These are phyloP conservation scores for Dromius quadrimaculatus DNA, from an alignment of 2,888 invertebrate species.

Conservation along the genomic window DNA sequence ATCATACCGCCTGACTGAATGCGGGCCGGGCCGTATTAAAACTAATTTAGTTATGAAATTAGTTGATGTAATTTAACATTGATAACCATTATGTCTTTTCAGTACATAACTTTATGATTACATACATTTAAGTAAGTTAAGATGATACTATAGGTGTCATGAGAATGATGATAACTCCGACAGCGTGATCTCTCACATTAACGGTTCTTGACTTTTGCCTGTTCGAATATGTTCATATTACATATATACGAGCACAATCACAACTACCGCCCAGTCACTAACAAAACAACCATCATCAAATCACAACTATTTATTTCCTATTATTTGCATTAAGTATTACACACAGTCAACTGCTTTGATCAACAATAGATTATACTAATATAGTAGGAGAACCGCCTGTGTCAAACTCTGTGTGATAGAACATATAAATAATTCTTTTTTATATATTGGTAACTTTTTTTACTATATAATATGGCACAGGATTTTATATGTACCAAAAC, in stretches of 20 bases:
- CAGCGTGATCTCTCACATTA: slow-evolving; percentile 49
- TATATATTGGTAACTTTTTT: too few species aligned
- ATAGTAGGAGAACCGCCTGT: too few species aligned
- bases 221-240: slow-evolving; percentile 39
- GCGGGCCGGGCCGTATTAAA: slow-evolving; percentile 58
- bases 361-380: too few species aligned
- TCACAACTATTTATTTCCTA: too few species aligned
- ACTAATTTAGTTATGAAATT: slow-evolving; percentile 54
- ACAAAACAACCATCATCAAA: slow-evolving; percentile 8
- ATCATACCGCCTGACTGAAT: slow-evolving; percentile 60
- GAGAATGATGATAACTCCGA: slow-evolving; percentile 44
- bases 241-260: slow-evolving; percentile 38
- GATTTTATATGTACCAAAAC: too few species aligned
- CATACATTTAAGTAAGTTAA: slow-evolving; percentile 49
- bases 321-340: too few species aligned
- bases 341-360: too few species aligned
- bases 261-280: slow-evolving; percentile 15
- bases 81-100: slow-evolving; percentile 54
- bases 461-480: too few species aligned
- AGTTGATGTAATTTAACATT: slow-evolving; percentile 54
- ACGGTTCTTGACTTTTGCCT: slow-evolving; percentile 50
- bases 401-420: too few species aligned
- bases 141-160: slow-evolving; percentile 49
- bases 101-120: slow-evolving; percentile 51
- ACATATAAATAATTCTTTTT: too few species aligned